phyloP scores from a whole-genome alignment of 2,888 invertebrate species.

The Bellardia bayeri region DNA sequence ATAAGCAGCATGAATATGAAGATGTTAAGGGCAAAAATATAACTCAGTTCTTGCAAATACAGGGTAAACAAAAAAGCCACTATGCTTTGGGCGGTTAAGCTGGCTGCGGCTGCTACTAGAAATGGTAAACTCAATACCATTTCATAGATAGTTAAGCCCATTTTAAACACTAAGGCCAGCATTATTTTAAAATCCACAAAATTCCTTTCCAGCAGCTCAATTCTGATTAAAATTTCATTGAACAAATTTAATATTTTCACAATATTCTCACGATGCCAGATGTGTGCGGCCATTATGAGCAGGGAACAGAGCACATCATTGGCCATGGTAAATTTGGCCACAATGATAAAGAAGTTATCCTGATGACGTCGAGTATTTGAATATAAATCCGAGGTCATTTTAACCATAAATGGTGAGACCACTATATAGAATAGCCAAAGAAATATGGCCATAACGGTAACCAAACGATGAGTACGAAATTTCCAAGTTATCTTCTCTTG shows the following conservation, averaged over 20 bases:
- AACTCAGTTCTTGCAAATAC: constrained; percentile 78
- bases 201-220: constrained; percentile 28
- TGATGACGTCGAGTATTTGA: constrained; percentile 8
- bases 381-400: constrained; percentile 39
- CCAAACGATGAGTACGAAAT: constrained; percentile 55
- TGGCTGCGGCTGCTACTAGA: constrained; percentile 73
- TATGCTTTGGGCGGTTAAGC: constrained; percentile 75
- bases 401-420: constrained; percentile 40
- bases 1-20: constrained; percentile 77
- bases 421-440: constrained; percentile 10
- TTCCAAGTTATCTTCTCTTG: constrained; percentile 26
- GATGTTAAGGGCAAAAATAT: constrained; percentile 77
- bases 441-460: constrained; percentile 42
- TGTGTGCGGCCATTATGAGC: constrained; percentile 66
- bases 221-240: constrained; percentile 27
- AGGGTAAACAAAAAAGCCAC: constrained; percentile 77
- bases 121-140: constrained; percentile 79
- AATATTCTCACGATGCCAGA: constrained; percentile 56
- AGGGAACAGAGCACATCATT: constrained; percentile 56
- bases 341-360: constrained; percentile 60
- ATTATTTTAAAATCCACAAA: constrained; percentile 73
- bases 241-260: constrained; percentile 61
- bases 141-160: constrained; percentile 77
- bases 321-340: constrained; percentile 63
- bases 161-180: constrained; percentile 77